These are phyloP conservation scores for Streptopelia turtur DNA, from an alignment of 2,797 vertebrate genomes.

Conservation along the genomic window DNA sequence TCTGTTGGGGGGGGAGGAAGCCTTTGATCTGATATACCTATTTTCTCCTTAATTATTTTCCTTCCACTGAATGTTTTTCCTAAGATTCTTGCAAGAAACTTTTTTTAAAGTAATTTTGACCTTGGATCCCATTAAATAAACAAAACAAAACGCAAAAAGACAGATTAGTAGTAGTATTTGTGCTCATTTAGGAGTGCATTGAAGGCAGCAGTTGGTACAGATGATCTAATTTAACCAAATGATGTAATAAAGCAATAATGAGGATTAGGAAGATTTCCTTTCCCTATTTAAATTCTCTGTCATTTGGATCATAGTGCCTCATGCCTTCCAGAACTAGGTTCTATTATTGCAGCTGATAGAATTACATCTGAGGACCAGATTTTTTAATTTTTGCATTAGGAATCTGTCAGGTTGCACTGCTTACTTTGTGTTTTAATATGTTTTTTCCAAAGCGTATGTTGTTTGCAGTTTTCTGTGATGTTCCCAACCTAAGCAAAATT, in stretches of 20 bases:
- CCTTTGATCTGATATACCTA: neutral
- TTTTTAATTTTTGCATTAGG: fast-evolving
- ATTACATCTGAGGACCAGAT: neutral
- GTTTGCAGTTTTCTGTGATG: neutral
- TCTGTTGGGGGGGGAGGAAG: neutral
- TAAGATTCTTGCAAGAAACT: neutral
- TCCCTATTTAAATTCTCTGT: neutral
- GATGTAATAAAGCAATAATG: neutral
- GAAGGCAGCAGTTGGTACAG: neutral
- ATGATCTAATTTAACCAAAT: constrained; percentile 6
- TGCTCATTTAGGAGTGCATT: neutral
- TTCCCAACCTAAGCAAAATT: neutral
- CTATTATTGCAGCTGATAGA: neutral
- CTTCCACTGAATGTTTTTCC: neutral
- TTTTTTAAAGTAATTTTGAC: neutral
- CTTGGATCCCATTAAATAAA: neutral
- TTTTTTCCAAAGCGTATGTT: neutral
- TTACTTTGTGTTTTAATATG: neutral
- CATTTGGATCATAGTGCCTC: neutral
- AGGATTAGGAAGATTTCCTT: neutral
- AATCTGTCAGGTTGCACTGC: neutral
- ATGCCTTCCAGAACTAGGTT: neutral
- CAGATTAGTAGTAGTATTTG: neutral
- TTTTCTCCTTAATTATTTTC: neutral
- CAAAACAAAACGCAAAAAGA: neutral